Conservation (phyloP, 53 echinoderm and acorn worm genomes). For the Antedon mediterranea region DNA sequence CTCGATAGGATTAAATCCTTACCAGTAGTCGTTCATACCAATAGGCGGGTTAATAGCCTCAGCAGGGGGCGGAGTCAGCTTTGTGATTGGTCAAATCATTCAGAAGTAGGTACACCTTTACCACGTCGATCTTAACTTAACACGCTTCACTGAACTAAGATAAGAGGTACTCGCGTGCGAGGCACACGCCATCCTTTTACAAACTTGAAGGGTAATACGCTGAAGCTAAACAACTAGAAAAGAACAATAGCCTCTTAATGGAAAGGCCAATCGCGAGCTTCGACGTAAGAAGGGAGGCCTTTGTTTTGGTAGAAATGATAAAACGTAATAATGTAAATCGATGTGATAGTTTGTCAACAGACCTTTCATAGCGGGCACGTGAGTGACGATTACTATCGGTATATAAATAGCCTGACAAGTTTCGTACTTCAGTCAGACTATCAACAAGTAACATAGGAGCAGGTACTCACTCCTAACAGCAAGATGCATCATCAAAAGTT, state of each 20-base stretch:
- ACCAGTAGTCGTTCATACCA: background rate
- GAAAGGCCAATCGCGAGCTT: background rate
- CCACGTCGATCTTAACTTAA: background rate
- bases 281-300: background rate
- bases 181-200: slow-evolving; percentile 1
- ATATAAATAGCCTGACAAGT: background rate
- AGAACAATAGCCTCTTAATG: background rate
- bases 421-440: background rate
- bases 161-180: background rate
- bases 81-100: background rate
- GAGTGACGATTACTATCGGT: background rate
- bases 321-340: background rate
- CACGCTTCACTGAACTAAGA: background rate
- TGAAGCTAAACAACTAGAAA: background rate
- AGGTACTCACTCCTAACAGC: no score
- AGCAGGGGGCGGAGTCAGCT: background rate
- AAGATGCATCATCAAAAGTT: background rate
- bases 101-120: background rate
- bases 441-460: background rate
- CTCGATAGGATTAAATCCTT: background rate
- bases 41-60: background rate
- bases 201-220: background rate
- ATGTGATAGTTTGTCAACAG: background rate
- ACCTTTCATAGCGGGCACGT: background rate
- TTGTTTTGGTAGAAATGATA: background rate